Percentiles rank a stretch among this genome's conserved stretches.
phyloP scores from a whole-genome alignment of 2,113 vertebrate genomes.

The Cygnus atratus region DNA sequence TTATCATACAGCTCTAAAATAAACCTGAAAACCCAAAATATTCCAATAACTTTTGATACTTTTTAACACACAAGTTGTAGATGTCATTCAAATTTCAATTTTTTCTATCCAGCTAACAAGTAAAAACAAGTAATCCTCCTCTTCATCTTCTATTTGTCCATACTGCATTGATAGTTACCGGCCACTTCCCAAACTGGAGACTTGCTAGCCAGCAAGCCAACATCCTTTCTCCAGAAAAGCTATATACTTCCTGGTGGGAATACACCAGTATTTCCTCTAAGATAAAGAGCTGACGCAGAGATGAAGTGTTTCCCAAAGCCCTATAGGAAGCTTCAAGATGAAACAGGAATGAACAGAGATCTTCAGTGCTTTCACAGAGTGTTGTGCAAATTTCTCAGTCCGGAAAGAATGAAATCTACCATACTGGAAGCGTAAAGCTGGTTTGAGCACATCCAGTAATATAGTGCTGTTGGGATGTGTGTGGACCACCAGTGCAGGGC shows the following conservation, averaged over 20 bases:
- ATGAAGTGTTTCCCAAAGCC: not conserved
- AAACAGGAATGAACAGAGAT: not conserved
- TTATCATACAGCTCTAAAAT: not conserved
- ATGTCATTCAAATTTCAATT: not conserved
- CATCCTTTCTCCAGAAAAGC: not conserved
- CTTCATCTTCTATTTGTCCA: not conserved
- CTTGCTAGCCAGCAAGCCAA: not conserved
- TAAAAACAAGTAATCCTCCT: not conserved
- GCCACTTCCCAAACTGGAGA: not conserved
- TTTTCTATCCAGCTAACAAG: not conserved
- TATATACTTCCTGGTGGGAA: not conserved
- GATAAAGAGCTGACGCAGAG: not conserved
- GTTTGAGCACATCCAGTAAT: not conserved
- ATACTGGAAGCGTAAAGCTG: not conserved
- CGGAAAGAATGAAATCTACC: not conserved
- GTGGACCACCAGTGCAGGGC: fast-evolving
- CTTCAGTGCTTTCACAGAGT: not conserved
- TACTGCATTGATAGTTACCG: not conserved
- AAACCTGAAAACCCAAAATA: not conserved
- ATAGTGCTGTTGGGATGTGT: not conserved
- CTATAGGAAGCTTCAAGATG: not conserved
- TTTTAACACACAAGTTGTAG: not conserved
- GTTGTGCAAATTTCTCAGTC: not conserved
- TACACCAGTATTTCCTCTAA: not conserved
- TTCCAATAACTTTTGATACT: not conserved